Evolutionary conservation across 1,140 invertebrate genomes (phyloP).

Genomic region (Episyrphus balteatus): DNA sequence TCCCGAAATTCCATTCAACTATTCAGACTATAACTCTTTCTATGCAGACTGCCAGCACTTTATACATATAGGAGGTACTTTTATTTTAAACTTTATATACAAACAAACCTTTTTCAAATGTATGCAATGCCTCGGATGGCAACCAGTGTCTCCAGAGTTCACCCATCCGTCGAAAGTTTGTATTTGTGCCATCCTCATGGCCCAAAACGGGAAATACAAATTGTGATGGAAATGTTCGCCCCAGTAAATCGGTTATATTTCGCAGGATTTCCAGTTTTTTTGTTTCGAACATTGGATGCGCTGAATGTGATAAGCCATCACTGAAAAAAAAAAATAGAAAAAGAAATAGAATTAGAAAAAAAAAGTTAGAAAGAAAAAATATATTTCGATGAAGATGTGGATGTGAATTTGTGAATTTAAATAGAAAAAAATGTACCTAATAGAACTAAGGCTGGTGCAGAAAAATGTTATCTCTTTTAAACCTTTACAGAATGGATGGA

Average conservation of each 20-base stretch:
- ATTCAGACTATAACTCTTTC: no score
- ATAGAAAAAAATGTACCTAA: no score
- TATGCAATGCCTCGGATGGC: slow-evolving; percentile 62
- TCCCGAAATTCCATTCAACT: no score
- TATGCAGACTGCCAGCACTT: no score
- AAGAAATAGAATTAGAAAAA: not conserved
- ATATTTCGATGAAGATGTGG: not conserved
- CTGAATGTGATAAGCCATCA: slow-evolving; percentile 50
- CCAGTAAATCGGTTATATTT: slow-evolving; percentile 65
- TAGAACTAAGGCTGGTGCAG: not conserved
- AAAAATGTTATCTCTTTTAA: not conserved
- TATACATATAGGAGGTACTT: not conserved
- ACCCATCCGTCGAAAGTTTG: slow-evolving; percentile 44
- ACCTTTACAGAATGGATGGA: not conserved
- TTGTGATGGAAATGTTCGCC: slow-evolving; percentile 64
- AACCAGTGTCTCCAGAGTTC: slow-evolving; percentile 70
- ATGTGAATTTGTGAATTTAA: not conserved
- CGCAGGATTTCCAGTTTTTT: slow-evolving; percentile 55
- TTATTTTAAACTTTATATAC: not conserved
- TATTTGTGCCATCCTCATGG: slow-evolving; percentile 60
- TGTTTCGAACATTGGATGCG: slow-evolving; percentile 43
- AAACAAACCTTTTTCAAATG: slow-evolving; percentile 60
- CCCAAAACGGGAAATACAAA: slow-evolving; percentile 75
- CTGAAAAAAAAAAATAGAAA: slow-evolving; percentile 33
- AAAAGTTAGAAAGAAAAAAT: not conserved